These are phyloP conservation scores for Trichopoda pennipes DNA, from an alignment of 2,888 invertebrate species.

Conservation along the genomic window DNA sequence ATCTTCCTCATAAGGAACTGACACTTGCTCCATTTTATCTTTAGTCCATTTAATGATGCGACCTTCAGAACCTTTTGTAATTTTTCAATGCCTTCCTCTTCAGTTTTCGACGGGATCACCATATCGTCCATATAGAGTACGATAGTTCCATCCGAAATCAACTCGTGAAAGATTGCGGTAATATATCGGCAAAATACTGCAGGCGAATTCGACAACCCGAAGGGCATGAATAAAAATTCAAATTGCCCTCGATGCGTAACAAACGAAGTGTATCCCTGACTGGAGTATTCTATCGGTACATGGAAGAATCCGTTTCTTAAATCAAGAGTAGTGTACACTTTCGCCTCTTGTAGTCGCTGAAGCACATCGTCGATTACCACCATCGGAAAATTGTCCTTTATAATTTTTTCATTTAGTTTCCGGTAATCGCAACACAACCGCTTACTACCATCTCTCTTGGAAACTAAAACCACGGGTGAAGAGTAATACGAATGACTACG, in stretches of 20 bases:
- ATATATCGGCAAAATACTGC: too few species aligned
- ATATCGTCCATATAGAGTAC: slow-evolving; percentile 58
- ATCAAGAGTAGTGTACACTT: too few species aligned
- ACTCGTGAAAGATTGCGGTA: too few species aligned
- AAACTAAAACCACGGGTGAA: slow-evolving; percentile 66
- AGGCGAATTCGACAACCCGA: too few species aligned
- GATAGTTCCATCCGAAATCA: slow-evolving; percentile 35
- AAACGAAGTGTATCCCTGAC: slow-evolving; percentile 60
- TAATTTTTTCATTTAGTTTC: slow-evolving; percentile 65
- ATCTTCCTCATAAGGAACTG: too few species aligned
- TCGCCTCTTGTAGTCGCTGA: too few species aligned
- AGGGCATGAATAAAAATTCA: slow-evolving; percentile 53
- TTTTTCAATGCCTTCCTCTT: slow-evolving; percentile 35
- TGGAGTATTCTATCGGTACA: slow-evolving; percentile 50
- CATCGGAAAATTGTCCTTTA: slow-evolving; percentile 64
- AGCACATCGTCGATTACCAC: slow-evolving; percentile 61
- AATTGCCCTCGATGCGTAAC: slow-evolving; percentile 63
- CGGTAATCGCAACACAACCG: slow-evolving; percentile 61
- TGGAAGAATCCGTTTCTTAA: slow-evolving; percentile 69
- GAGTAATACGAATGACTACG: slow-evolving; percentile 74
- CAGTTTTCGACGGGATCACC: slow-evolving; percentile 53
- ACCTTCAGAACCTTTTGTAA: too few species aligned
- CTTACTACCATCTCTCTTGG: slow-evolving; percentile 57
- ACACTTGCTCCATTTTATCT: too few species aligned
- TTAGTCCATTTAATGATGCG: too few species aligned